A percentile compares a stretch with the other conserved stretches of the same genome.
phyloP scores from a whole-genome alignment of 1,140 invertebrate genomes.

The Heterodera schachtii region DNA sequence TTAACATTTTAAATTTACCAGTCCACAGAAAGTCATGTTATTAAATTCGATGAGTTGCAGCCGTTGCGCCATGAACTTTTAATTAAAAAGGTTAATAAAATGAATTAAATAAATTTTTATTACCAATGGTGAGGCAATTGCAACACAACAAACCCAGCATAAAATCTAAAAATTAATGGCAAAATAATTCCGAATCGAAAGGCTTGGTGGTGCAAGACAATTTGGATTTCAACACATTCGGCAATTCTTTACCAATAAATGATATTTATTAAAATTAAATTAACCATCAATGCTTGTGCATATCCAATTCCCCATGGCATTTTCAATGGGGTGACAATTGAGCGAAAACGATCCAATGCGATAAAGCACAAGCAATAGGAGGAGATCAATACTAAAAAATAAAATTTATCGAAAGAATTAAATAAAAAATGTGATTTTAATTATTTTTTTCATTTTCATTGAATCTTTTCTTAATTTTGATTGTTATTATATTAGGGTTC shows the following conservation, averaged over 20 bases:
- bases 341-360: constrained; percentile 62
- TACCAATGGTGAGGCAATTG: constrained; percentile 56
- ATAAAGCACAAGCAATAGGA: constrained; percentile 64
- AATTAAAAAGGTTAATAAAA: too few species aligned
- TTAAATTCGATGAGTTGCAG: constrained; percentile 56
- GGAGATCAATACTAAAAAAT: constrained; percentile 61
- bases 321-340: constrained; percentile 62
- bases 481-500: too few species aligned
- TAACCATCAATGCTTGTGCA: constrained; percentile 57
- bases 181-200: too few species aligned
- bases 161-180: too few species aligned
- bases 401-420: background rate
- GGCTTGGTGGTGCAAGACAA: background rate
- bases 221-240: background rate
- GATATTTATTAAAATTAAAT: too few species aligned
- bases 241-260: too few species aligned
- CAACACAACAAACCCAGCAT: constrained; percentile 54
- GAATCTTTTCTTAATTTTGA: too few species aligned
- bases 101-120: background rate
- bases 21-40: constrained; percentile 60
- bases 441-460: too few species aligned
- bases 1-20: constrained; percentile 44
- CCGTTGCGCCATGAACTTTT: constrained; percentile 55
- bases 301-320: constrained; percentile 61
- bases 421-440: too few species aligned